A percentile compares a stretch with the other conserved stretches of the same genome.
Evolutionary conservation across 2,113 vertebrate genomes (phyloP).

Genomic region (Cathartes aura): DNA sequence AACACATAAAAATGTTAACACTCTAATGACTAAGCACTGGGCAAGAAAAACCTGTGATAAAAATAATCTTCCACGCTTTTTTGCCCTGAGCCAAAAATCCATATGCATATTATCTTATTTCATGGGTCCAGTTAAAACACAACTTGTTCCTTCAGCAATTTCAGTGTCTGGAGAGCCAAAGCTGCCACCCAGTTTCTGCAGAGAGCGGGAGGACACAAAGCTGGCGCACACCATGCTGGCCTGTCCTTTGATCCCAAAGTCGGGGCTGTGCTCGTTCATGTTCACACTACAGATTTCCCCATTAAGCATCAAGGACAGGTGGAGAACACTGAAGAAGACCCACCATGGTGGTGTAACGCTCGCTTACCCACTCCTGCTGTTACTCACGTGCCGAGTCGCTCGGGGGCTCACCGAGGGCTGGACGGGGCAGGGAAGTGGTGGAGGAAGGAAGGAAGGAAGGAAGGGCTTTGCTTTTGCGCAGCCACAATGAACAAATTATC

Average conservation of each 20-base stretch:
- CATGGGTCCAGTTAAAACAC: not conserved
- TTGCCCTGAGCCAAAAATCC: not conserved
- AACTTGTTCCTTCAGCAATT: not conserved
- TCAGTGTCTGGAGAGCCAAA: not conserved
- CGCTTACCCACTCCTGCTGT: not conserved
- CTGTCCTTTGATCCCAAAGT: not conserved
- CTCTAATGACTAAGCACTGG: not conserved
- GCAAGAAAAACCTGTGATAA: not conserved
- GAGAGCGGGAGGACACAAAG: not conserved
- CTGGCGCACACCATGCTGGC: too few species aligned
- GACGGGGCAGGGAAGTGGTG: not conserved
- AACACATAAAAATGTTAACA: not conserved
- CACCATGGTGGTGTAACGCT: accelerated
- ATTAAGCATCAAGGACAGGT: not conserved
- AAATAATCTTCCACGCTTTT: not conserved
- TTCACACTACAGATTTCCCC: not conserved
- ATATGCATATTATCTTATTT: not conserved
- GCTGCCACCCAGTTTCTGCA: not conserved
- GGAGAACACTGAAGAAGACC: not conserved
- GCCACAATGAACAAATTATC: not conserved
- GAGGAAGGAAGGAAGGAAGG: not conserved
- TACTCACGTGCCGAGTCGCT: accelerated
- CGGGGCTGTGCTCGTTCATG: accelerated
- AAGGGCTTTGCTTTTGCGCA: not conserved
- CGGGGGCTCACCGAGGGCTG: not conserved